Evolutionary conservation across 2,113 vertebrate genomes (phyloP).

Genomic region (Istiophorus platypterus): DNA sequence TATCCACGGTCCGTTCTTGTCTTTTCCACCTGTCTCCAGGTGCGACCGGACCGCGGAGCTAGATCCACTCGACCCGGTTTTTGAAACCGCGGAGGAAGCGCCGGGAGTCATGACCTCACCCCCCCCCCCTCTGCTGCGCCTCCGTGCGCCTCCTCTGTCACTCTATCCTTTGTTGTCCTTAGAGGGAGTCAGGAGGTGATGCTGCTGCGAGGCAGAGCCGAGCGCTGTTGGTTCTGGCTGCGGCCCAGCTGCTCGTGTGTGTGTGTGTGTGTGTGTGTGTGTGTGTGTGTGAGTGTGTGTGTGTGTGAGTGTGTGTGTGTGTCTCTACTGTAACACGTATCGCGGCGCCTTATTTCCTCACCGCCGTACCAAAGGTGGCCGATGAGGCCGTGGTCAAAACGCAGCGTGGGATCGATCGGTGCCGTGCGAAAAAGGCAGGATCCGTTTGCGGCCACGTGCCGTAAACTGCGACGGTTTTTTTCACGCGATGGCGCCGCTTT

Average conservation of each 20-base stretch:
- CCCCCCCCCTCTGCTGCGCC: constrained; percentile 11
- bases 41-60: neutral
- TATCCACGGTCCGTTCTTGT: constrained; percentile 17
- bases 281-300: constrained; percentile 11
- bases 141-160: constrained; percentile 36
- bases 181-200: constrained; percentile 64
- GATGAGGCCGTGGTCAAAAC: constrained; percentile 56
- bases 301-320: constrained; percentile 7
- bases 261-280: neutral
- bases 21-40: neutral
- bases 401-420: constrained; percentile 63
- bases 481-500: no score
- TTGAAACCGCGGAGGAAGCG: constrained; percentile 10
- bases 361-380: constrained; percentile 51
- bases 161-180: constrained; percentile 65
- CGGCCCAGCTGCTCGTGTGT: constrained; percentile 57
- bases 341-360: constrained; percentile 40
- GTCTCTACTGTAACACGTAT: neutral
- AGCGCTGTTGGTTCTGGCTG: constrained; percentile 71
- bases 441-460: neutral
- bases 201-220: constrained; percentile 63
- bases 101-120: neutral
- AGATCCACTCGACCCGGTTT: neutral
- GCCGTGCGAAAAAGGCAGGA: constrained; percentile 33
- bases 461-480: no score